Evolutionary conservation across 2,797 vertebrate species (phyloP).

Genomic region (Catamblyrhynchus diadema): DNA sequence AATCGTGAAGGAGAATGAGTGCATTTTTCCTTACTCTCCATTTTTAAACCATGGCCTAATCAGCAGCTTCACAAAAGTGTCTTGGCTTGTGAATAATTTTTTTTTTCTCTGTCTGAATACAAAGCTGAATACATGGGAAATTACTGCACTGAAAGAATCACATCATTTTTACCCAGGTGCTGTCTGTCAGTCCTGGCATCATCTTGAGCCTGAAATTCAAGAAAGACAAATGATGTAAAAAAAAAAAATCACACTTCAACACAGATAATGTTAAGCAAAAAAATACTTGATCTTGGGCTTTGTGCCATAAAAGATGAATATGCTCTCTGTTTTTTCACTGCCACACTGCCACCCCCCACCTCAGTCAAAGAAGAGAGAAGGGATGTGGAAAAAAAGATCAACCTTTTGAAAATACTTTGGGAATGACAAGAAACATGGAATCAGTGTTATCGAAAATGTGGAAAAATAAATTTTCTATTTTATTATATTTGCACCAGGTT

Average conservation of each 20-base stretch:
- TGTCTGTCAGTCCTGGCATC: not conserved
- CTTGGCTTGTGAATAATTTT: not conserved
- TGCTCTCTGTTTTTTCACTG: not conserved
- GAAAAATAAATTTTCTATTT: not conserved
- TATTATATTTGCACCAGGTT: not conserved
- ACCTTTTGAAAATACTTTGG: not conserved
- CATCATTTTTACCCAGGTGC: not conserved
- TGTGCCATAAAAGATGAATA: not conserved
- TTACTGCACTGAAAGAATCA: not conserved
- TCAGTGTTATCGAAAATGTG: not conserved
- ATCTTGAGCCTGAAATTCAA: not conserved
- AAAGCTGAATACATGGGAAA: not conserved
- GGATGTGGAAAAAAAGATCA: not conserved
- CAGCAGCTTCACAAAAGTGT: constrained; percentile 10
- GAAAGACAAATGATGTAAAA: not conserved
- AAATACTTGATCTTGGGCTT: not conserved
- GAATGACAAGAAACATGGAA: not conserved
- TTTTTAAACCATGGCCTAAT: constrained; percentile 36
- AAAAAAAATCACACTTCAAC: not conserved
- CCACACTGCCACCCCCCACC: accelerated
- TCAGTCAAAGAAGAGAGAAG: not conserved
- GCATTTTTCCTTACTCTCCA: not conserved
- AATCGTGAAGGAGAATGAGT: not conserved
- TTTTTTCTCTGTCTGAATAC: constrained; percentile 21
- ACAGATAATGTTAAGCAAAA: not conserved